Conservation (phyloP, 2,797 vertebrate genomes). For the Okamejei kenojei region DNA sequence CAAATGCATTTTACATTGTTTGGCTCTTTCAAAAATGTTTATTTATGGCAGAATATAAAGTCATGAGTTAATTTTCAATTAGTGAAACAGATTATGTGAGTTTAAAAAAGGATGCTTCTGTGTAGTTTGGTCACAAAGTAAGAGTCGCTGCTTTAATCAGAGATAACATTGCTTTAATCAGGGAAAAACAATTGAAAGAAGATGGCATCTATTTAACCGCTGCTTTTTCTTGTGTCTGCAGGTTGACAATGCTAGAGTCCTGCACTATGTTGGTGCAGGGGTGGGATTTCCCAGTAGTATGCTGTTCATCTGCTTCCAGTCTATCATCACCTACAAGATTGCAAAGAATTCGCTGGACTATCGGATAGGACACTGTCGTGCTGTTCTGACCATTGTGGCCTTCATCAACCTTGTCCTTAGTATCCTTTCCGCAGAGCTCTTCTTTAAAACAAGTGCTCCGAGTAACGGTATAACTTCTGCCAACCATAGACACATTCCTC, state of each 20-base stretch:
- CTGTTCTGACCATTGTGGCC: constrained; percentile 65
- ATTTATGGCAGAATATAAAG: background rate
- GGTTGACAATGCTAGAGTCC: constrained; percentile 80
- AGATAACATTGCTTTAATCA: background rate
- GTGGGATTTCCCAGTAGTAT: constrained; percentile 80
- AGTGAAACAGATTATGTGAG: background rate
- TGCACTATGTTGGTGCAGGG: constrained; percentile 77
- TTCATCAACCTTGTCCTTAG: constrained; percentile 73
- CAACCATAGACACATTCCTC: background rate
- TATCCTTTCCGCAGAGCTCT: constrained; percentile 62
- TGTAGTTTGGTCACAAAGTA: background rate
- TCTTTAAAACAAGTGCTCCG: background rate
- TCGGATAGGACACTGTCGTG: constrained; percentile 64
- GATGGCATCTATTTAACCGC: accelerated
- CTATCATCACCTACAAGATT: constrained; percentile 73
- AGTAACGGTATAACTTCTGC: background rate
- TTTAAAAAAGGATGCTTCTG: background rate
- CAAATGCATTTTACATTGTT: background rate
- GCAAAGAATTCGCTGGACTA: constrained; percentile 72
- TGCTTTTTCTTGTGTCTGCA: constrained; percentile 41
- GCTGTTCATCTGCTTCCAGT: constrained; percentile 76
- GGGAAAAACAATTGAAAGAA: constrained; percentile 8
- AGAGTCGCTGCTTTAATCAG: background rate
- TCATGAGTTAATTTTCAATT: background rate
- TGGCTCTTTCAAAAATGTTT: background rate